These are phyloP conservation scores for Mizuhopecten yessoensis DNA, from an alignment of 1,140 invertebrate species.

Conservation along the genomic window DNA sequence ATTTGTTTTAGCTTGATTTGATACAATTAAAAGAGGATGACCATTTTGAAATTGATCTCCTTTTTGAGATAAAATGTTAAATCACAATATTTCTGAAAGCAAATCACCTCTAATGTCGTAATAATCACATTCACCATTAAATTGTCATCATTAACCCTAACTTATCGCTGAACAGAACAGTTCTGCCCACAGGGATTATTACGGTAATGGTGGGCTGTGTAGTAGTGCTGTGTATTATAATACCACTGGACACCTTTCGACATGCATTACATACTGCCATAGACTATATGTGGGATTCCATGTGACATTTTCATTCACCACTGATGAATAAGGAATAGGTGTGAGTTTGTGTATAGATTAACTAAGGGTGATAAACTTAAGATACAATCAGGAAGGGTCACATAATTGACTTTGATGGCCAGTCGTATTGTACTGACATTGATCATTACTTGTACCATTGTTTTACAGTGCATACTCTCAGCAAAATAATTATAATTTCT, in stretches of 20 bases:
- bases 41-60: too few relatives aligned
- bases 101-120: background rate
- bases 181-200: background rate
- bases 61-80: background rate
- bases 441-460: too few relatives aligned
- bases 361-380: too few relatives aligned
- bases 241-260: background rate
- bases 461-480: too few relatives aligned
- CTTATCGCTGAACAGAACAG: background rate
- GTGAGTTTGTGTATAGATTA: too few relatives aligned
- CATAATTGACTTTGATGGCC: too few relatives aligned
- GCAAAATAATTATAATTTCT: too few relatives aligned
- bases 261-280: background rate
- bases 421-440: too few relatives aligned
- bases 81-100: background rate
- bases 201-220: background rate
- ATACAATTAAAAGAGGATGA: background rate
- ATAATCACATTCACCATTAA: background rate
- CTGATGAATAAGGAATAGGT: background rate
- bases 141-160: background rate
- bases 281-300: background rate
- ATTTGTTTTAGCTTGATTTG: background rate
- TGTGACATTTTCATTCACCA: background rate
- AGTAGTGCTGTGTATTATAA: background rate
- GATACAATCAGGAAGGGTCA: too few relatives aligned